These are phyloP conservation scores for Iphiclides podalirius DNA, from an alignment of 2,888 invertebrate genomes.

Conservation along the genomic window DNA sequence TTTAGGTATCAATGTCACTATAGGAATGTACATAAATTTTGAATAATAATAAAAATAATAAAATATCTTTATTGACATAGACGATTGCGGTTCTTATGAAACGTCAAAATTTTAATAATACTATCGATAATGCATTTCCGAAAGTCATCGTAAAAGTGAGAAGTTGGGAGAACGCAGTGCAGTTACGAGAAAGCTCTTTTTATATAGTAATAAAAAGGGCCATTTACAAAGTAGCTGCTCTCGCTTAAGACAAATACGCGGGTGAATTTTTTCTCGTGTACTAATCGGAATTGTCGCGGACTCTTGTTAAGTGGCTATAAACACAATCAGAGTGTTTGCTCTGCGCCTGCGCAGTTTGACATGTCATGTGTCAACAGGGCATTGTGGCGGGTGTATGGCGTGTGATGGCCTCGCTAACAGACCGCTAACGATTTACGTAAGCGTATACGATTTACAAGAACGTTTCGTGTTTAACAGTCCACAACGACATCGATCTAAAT, in stretches of 20 bases:
- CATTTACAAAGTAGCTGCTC: slow-evolving; percentile 71
- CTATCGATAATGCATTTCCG: no score
- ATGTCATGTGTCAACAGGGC: slow-evolving; percentile 57
- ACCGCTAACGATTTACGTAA: slow-evolving; percentile 65
- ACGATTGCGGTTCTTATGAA: no score
- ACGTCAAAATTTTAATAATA: no score
- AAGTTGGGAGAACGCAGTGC: no score
- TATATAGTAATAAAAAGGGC: slow-evolving; percentile 35
- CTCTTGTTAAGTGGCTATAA: slow-evolving; percentile 77
- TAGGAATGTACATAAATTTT: no score
- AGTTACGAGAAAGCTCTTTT: slow-evolving; percentile 18
- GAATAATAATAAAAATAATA: no score
- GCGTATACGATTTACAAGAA: slow-evolving; percentile 32
- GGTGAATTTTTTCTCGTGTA: slow-evolving; percentile 64
- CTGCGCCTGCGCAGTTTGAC: slow-evolving; percentile 66
- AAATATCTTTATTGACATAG: no score
- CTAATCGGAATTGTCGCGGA: slow-evolving; percentile 75
- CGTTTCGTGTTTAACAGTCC: slow-evolving; percentile 19
- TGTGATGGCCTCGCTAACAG: slow-evolving; percentile 60
- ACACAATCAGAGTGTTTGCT: slow-evolving; percentile 74
- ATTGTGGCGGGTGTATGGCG: slow-evolving; percentile 54
- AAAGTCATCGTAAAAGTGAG: no score
- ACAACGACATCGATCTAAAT: slow-evolving; percentile 13
- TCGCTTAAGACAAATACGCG: slow-evolving; percentile 62
- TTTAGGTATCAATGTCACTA: no score